Conservation (phyloP, 2,113 vertebrate species). For the Cochlearius cochlearius region DNA sequence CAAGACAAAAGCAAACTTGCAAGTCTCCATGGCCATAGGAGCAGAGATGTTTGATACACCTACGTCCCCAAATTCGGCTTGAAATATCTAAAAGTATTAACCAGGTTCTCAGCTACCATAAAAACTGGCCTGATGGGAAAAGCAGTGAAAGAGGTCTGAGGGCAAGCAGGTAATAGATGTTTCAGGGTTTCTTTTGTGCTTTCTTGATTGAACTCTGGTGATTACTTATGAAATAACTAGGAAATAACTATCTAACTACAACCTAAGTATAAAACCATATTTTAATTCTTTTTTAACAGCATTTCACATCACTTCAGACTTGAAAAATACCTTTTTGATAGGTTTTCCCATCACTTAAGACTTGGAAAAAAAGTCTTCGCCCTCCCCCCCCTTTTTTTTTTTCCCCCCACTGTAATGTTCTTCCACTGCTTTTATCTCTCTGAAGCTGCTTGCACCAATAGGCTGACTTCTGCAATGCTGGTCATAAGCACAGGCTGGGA, state of each 20-base stretch:
- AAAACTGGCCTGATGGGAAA: background rate
- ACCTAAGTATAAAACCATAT: background rate
- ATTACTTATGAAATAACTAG: background rate
- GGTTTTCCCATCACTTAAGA: background rate
- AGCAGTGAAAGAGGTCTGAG: background rate
- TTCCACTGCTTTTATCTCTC: background rate
- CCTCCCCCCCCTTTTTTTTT: no score
- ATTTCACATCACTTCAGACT: background rate
- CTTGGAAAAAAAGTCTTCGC: accelerated
- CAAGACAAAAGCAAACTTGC: background rate
- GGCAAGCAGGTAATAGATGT: background rate
- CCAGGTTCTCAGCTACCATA: background rate
- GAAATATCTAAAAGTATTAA: background rate
- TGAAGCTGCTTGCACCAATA: background rate
- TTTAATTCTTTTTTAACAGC: background rate
- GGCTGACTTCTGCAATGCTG: background rate
- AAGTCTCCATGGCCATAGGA: background rate
- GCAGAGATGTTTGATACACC: background rate
- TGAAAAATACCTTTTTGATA: background rate
- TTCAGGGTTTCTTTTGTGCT: background rate
- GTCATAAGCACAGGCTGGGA: background rate
- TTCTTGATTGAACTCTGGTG: background rate
- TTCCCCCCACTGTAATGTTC: background rate
- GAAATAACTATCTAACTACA: background rate
- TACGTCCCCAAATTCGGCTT: background rate